phyloP scores from a whole-genome alignment of 2,113 vertebrate genomes.

The Syngnathus typhle region DNA sequence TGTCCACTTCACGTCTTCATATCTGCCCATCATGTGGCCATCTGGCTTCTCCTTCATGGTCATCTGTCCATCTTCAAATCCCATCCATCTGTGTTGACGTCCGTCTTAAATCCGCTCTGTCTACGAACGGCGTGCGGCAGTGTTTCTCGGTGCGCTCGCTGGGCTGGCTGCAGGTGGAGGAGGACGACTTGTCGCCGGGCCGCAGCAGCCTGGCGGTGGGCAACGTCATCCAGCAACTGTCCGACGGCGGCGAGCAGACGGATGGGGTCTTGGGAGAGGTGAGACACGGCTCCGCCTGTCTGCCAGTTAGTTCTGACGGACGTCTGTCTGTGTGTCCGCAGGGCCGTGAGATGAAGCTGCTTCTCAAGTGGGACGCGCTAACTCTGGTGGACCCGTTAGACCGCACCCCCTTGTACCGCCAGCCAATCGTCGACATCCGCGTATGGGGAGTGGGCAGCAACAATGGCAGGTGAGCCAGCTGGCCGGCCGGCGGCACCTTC shows the following conservation, averaged over 20 bases:
- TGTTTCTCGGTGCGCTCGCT: conserved; percentile 89
- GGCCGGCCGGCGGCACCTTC: background rate
- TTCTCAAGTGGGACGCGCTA: conserved; percentile 91
- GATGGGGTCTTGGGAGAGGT: conserved; percentile 82
- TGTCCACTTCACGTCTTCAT: conserved; percentile 2
- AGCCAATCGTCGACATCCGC: conserved; percentile 92
- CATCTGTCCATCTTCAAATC: no score
- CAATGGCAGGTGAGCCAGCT: conserved; percentile 84
- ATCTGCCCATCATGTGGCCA: background rate
- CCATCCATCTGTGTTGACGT: no score
- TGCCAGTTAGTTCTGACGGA: background rate
- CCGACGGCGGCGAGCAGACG: conserved; percentile 75
- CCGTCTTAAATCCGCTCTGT: no score
- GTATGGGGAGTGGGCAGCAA: conserved; percentile 97
- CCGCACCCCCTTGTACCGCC: conserved; percentile 83
- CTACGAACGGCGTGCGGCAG: conserved; percentile 54
- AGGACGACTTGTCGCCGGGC: conserved; percentile 91
- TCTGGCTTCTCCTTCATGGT: no score
- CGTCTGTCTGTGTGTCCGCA: conserved; percentile 41
- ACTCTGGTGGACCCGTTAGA: conserved; percentile 87
- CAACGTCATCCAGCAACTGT: conserved; percentile 96
- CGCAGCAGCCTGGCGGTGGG: conserved; percentile 92
- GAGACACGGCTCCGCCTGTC: conserved; percentile 38
- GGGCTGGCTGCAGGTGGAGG: conserved; percentile 93
- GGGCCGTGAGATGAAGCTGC: conserved; percentile 93